Base-by-base conservation (phyloP, 2,113 vertebrate species). In the Psittacula cyanocephala region DNA sequence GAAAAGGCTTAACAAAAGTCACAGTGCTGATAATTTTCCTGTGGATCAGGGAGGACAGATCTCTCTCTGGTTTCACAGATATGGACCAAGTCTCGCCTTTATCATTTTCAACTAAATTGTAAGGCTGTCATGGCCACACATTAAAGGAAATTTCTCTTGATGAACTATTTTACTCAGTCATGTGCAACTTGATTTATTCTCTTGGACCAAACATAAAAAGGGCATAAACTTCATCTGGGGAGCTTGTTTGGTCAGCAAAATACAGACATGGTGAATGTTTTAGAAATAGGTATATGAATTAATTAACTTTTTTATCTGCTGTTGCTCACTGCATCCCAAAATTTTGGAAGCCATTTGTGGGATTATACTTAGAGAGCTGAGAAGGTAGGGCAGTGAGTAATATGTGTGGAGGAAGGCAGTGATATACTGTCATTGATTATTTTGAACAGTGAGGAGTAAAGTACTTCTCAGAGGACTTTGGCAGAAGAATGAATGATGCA, bases 1-100 rank as follows among this genome's bases (percentile, higher is more conserved):
- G 90, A 93, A 89, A 96, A 89, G 92, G 57, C 86, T 92, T 97
- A 95, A 97, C 82, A 95, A 96, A 98, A 90, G 91, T 93, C 88
- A 87, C 87, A 62, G 57, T 18, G 25, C 84, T 83, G 91, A 94
- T 96, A 96, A 97, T 96, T 96, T 94, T 88, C 33, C 37, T 0
- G 23, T 83, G 84, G 96, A 94, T 89, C 77, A 59, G 80, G 81
- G 85, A 90, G 93, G 78, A 95, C 84, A 95, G 87, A 81, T 92
- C 78, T 96, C 67, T 74, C 69, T 81, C 68, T 77, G 88, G 75
- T 89, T 94, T 92, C 76, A 77, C 31, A 95, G 91, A 64, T 50
- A 29, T 60, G 79, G 90, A 90, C 78, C 29, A 77, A 91, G 70
- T n/a, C 71, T 91, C 7, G 19, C 65, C 86, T 85, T 94, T 95